Evolutionary conservation across 2,113 vertebrate species (phyloP).

Genomic region (Saimiri boliviensis): DNA sequence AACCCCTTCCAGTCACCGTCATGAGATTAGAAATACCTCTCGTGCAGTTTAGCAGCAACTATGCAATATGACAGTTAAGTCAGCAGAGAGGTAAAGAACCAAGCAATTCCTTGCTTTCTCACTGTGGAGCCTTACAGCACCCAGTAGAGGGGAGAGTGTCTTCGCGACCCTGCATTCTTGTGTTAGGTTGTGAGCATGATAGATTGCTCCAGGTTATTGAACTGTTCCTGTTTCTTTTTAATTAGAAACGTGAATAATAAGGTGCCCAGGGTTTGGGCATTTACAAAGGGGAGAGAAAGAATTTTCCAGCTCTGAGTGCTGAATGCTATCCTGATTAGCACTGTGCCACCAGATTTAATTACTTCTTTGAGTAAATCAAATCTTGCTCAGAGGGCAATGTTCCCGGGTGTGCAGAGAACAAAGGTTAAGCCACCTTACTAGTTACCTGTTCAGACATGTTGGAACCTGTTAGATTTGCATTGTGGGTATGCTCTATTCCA

Average conservation of each 20-base stretch:
- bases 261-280: constrained; percentile 82
- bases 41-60: constrained; percentile 83
- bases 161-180: constrained; percentile 73
- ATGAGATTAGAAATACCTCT: constrained; percentile 87
- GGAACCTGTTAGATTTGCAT: constrained; percentile 38
- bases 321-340: constrained; percentile 74
- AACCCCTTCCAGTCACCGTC: constrained; percentile 82
- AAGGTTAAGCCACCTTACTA: constrained; percentile 77
- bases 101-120: constrained; percentile 65
- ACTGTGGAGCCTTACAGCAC: constrained; percentile 48
- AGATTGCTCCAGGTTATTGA: constrained; percentile 84
- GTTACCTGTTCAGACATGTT: constrained; percentile 70
- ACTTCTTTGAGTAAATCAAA: constrained; percentile 79
- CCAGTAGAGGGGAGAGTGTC: constrained; percentile 72
- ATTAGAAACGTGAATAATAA: constrained; percentile 85
- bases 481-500: background rate
- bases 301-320: constrained; percentile 77
- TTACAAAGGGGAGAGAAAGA: constrained; percentile 82
- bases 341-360: constrained; percentile 78
- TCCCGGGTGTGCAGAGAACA: constrained; percentile 63
- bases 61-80: constrained; percentile 82
- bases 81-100: constrained; percentile 79
- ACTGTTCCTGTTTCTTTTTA: constrained; percentile 81
- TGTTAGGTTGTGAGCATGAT: constrained; percentile 82
- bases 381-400: constrained; percentile 70